Evolutionary conservation across 1,140 invertebrate genomes (phyloP).

Genomic region (Dufourea novaeangliae): DNA sequence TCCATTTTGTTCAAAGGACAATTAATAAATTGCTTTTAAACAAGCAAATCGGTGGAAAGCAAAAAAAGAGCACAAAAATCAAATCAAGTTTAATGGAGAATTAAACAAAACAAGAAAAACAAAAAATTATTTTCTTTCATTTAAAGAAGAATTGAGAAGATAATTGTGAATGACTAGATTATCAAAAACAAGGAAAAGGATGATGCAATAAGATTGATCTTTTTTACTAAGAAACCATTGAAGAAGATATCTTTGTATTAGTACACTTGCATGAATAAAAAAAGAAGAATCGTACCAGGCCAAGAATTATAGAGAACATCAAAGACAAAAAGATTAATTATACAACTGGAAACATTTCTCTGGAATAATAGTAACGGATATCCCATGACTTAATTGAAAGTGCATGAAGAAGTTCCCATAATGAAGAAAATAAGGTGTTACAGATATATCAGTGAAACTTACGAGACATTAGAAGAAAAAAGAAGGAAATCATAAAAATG

Average conservation of each 20-base stretch:
- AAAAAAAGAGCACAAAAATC: too few species aligned
- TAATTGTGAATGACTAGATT: too few species aligned
- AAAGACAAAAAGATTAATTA: neutral
- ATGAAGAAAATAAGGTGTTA: conserved; percentile 4
- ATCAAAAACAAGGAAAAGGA: neutral
- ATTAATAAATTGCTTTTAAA: neutral
- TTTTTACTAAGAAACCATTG: neutral
- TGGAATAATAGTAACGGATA: neutral
- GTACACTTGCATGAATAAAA: neutral
- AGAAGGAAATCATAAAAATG: neutral
- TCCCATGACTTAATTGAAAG: neutral
- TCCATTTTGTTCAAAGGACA: neutral
- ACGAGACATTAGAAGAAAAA: neutral
- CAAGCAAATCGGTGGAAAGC: neutral
- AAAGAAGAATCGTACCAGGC: neutral
- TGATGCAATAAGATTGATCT: neutral
- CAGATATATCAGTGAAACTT: neutral
- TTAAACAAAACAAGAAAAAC: too few species aligned
- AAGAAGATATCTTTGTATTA: neutral
- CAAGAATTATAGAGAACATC: neutral
- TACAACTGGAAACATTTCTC: neutral
- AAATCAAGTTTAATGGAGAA: neutral
- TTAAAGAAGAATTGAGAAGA: neutral
- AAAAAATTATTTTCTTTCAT: too few species aligned
- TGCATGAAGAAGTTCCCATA: neutral